Base-by-base conservation (phyloP, 2,797 vertebrate species). In the Lacerta viridis region DNA sequence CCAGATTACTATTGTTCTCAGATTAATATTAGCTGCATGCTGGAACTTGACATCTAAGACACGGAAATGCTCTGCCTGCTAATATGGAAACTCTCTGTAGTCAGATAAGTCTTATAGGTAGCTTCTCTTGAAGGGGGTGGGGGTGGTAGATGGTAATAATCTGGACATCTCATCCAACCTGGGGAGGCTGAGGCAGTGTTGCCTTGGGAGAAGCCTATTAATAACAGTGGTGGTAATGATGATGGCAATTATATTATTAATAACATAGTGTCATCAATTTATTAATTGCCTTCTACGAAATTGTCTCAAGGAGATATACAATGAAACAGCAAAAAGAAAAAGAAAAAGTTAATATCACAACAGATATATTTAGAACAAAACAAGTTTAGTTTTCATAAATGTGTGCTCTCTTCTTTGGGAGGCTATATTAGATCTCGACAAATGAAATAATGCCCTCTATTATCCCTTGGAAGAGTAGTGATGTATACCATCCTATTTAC, bases 401-500 rank as follows among this genome's bases (percentile, higher is more conserved):
- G 11, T 88, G 23, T 43, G 18, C 50, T 41, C 92, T 92, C 87
- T 71, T 84, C 92, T 66, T 71, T 41, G 59, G 91, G 55, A 80
- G 91, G 8, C 80, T 88, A 39, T 78, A 15, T 85, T 91, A 64
- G 66, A 83, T 79, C 27, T 87, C 92, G 90, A 88, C 83, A 64
- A 87, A 88, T 27, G 77, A 81, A 92, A 92, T 82, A 11, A 82
- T 90, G 11, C 50, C 50, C 20, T 88, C 33, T 85, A 71, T n/a
- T 39, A 80, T 46, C 23, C 50, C 79, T 17, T 36, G 11, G 1
- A 86, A 89, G 83, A 90, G 88, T 2, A 80, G 77, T 90, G 88
- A 86, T 90, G 86, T 74, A 3, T 91, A 89, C 39, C 90, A 61
- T 36, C 84, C 87, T 76, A 91, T 84, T 71, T 92, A 87, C 74